phyloP scores from a whole-genome alignment of 1,140 invertebrate species.

The Plutomurus gul region DNA sequence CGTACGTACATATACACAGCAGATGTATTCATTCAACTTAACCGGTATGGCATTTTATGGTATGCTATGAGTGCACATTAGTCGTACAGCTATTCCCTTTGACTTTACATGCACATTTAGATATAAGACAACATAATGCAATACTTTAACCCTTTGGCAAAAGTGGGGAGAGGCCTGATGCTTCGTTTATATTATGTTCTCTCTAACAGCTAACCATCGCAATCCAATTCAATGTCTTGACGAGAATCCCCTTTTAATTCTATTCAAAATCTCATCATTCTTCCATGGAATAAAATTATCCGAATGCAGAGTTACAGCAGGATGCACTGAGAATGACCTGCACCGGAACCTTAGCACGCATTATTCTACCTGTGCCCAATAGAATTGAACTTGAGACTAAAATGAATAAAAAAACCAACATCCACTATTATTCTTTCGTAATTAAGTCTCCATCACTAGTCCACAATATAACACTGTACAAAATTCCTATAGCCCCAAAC shows the following conservation, averaged over 20 bases:
- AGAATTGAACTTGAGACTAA: neutral
- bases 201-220: neutral
- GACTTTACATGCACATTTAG: slow-evolving; percentile 3
- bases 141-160: slow-evolving; percentile 33
- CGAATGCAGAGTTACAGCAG: too few species aligned
- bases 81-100: slow-evolving; percentile 6
- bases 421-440: neutral
- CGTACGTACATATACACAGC: neutral
- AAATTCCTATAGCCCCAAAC: neutral
- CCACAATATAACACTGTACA: neutral
- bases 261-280: too few species aligned
- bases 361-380: too few species aligned
- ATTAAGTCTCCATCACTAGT: neutral
- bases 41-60: neutral
- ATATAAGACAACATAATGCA: slow-evolving; percentile 9
- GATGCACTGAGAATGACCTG: neutral
- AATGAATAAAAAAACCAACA: neutral
- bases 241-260: neutral
- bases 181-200: too few species aligned
- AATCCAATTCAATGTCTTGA: neutral
- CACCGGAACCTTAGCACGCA: neutral
- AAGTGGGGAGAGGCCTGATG: neutral
- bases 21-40: neutral
- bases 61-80: slow-evolving; percentile 37
- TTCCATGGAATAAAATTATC: too few species aligned